Base-by-base conservation (phyloP, 2,797 vertebrate species). In the Zalophus californianus region DNA sequence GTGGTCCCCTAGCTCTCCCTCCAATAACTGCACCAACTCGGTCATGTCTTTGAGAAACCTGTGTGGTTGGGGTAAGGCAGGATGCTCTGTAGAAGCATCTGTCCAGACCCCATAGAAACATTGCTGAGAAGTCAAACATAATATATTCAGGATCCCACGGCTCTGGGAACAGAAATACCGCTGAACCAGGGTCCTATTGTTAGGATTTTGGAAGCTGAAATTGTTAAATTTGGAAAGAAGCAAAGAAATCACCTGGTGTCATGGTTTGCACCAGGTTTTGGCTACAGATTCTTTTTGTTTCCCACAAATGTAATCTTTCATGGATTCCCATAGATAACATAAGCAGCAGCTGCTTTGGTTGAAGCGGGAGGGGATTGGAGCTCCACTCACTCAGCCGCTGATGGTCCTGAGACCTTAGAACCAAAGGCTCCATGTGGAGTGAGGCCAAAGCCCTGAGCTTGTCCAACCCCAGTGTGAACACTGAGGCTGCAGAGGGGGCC, bases 171-270 rank as follows among this genome's bases (percentile, higher is more conserved):
- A 21, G 20, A 95, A 2, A 58, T 35, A 35, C 48, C 54, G 9
- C 1, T 5, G 38, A 87, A 64, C 14, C 32, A 52, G 41, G 18
- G 44, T 77, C 54, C 25, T 68, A 5, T 10, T 54, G 56, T 72
- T 58, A 79, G 79, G 18, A 79, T 52, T 90, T 91, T 41, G n/a
- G 32, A 89, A 91, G 38, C n/a, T 86, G 50, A 96, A 38, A 48
- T 68, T 68, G n/a, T 92, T 41, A 75, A 62, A 91, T 68, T 70
- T 79, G 44, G 62, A 94, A 68, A 86, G 82, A 72, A 86, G 25
- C 62, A 60, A 44, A 83, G 66, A 60, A 32, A 60, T 78, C 54
- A 83, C 21, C 2, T 7, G 77, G 54, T 9, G 29, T 29, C 35
- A 35, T 56, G 56, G 35, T n/a, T 87, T 68, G 4, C 7, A 44